Percentiles rank a stretch among this genome's conserved stretches.
Evolutionary conservation across 2,888 invertebrate species (phyloP).

Genomic region (Agriotes lineatus): DNA sequence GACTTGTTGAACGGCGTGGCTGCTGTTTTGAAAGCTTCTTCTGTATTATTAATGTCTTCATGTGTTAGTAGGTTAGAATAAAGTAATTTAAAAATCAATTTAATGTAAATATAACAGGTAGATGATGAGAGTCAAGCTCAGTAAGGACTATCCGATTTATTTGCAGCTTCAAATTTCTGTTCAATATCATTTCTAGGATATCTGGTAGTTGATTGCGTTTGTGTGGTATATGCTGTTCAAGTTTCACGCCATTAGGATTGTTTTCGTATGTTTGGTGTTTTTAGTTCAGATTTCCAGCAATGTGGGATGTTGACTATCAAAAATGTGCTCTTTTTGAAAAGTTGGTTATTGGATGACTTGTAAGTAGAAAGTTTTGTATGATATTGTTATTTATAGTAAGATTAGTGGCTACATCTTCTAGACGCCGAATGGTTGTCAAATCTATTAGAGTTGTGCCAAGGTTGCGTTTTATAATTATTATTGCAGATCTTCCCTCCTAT

Average conservation of each 20-base stretch:
- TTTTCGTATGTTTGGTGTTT: neutral
- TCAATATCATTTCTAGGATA: neutral
- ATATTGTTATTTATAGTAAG: too few relatives aligned
- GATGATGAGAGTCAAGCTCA: too few relatives aligned
- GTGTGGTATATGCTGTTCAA: too few relatives aligned
- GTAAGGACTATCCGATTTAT: neutral
- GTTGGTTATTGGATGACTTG: too few relatives aligned
- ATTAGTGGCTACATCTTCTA: neutral
- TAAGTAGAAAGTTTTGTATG: neutral
- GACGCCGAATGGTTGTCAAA: neutral
- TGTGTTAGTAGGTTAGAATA: neutral
- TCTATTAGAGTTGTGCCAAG: neutral
- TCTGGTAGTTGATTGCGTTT: too few relatives aligned
- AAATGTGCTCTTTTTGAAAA: too few relatives aligned
- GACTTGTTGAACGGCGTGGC: neutral
- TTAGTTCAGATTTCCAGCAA: neutral
- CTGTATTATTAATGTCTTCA: neutral
- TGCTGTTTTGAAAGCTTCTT: neutral
- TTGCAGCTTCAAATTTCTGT: neutral
- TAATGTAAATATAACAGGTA: neutral
- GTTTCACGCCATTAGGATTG: too few relatives aligned
- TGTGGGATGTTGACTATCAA: neutral
- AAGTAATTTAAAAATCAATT: neutral
- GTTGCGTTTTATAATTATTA: neutral
- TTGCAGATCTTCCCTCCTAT: too few relatives aligned